Percentiles rank a stretch among this genome's conserved stretches.
Conservation (phyloP, 2,797 vertebrate species). For the Mus caroli region DNA sequence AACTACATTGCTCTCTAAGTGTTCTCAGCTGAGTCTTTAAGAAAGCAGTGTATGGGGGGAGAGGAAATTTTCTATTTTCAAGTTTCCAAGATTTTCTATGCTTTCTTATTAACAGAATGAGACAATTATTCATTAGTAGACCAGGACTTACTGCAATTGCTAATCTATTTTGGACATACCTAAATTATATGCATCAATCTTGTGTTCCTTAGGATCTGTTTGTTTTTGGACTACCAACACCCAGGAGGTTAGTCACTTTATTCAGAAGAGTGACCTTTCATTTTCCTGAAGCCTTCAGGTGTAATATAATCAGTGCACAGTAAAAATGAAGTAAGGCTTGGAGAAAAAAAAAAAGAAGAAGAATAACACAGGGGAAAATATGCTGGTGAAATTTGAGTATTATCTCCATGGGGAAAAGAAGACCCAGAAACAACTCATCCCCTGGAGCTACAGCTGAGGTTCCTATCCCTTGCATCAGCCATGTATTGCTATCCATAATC, state of each 20-base stretch:
- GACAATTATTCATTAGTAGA: constrained; percentile 8
- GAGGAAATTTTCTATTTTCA: background rate
- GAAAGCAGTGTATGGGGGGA: background rate
- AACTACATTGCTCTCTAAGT: background rate
- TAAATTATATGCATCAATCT: background rate
- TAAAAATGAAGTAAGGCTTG: background rate
- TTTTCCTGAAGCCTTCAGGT: constrained; percentile 4
- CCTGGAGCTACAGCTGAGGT: background rate
- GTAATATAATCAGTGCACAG: background rate
- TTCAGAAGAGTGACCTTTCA: background rate
- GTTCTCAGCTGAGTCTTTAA: background rate
- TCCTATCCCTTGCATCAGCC: background rate
- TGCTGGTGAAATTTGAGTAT: background rate
- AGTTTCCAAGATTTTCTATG: background rate
- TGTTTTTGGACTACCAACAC: background rate
- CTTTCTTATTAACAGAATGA: constrained; percentile 25
- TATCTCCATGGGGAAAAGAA: background rate
- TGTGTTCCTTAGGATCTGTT: constrained; percentile 3
- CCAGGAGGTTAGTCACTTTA: background rate
- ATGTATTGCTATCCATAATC: background rate
- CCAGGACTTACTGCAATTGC: background rate
- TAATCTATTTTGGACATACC: background rate
- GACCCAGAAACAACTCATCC: background rate
- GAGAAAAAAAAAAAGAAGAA: too few species aligned
- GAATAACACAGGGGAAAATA: background rate